Evolutionary conservation across 64 coral and sea anemone species (phyloP).

Genomic region (Trachythela sp.): DNA sequence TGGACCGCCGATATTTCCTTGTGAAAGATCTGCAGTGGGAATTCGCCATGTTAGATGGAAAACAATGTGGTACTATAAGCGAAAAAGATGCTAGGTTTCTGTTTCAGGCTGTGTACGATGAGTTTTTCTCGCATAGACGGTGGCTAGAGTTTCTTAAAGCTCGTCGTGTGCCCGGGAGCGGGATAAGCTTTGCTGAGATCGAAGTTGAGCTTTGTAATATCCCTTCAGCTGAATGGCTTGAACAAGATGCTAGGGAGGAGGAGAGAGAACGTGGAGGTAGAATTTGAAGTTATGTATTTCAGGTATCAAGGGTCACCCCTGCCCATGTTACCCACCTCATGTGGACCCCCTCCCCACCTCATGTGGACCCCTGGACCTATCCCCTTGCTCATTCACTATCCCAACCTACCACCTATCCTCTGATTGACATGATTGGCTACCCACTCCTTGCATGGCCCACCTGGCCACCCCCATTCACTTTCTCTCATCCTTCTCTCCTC

Average conservation of each 20-base stretch:
- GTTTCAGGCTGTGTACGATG: slow-evolving; percentile 94
- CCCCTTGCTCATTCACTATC: no score
- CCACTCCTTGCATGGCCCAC: no score
- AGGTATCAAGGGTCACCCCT: no score
- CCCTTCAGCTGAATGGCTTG: slow-evolving; percentile 81
- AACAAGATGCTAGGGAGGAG: slow-evolving; percentile 82
- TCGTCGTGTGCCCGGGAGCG: slow-evolving; percentile 74
- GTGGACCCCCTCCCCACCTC: no score
- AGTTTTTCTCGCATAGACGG: slow-evolving; percentile 81
- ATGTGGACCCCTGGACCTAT: no score
- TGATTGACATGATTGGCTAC: no score
- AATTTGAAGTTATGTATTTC: not conserved
- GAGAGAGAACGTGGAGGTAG: slow-evolving; percentile 47
- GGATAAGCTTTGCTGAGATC: slow-evolving; percentile 95
- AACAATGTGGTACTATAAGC: slow-evolving; percentile 76
- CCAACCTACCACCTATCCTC: no score
- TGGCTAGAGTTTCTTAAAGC: slow-evolving; percentile 85
- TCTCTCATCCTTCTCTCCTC: no score
- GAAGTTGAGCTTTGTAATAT: slow-evolving; percentile 94
- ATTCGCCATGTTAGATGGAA: slow-evolving; percentile 90
- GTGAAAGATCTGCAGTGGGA: slow-evolving; percentile 92
- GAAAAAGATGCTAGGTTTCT: slow-evolving; percentile 88
- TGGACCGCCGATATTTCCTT: slow-evolving; percentile 95
- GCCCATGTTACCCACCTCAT: no score
- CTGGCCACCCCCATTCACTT: no score